Base-by-base conservation (phyloP, 2,113 vertebrate genomes). In the Suricata suricatta region DNA sequence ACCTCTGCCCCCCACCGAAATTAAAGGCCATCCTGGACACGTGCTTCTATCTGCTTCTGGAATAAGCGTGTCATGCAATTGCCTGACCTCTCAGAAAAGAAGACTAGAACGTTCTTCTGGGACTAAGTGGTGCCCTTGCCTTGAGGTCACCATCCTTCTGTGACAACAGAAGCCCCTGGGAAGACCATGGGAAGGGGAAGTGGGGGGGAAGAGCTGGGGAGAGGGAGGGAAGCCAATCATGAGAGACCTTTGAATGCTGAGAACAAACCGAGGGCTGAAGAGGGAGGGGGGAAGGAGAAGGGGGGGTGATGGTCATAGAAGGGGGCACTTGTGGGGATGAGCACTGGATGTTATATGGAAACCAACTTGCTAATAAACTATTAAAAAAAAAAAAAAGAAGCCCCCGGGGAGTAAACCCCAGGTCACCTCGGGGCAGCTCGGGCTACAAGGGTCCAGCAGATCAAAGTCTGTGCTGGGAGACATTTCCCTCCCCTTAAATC, bases 381-480 rank as follows among this genome's bases (percentile, higher is more conserved):
- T 41, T 41, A 41, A 41, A 41, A 41, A 41, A 41, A 41, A 41
- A 41, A 41, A 41, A 41, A 41, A 0, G 27, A n/a, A 23, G 47
- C 12, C 21, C 57, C 3, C 9, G 23, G 54, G 93, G 66, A 80
- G 74, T 14, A 33, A 96, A 88, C 50, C 0, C 0, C 7, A 7
- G 82, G 2, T 0, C 19, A 7, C 0, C 0, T 15, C 35, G 3
- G 8, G 2, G 69, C 57, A 11, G 0, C 95, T 44, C 3, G 10
- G 63, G 38, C 3, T 23, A 0, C 63, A 4, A 8, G 4, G 2
- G 38, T 7, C 27, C 19, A 0, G 66, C 1, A 0, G n/a, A 7
- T 5, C 1, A 23, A 33, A 27, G 10, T 3, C 6, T 14, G 0
- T 0, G 0, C 16, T 0, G 5, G 0, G 21, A 23, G 72, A 80